A percentile compares a stretch with the other conserved stretches of the same genome.
Evolutionary conservation across 2,888 invertebrate species (phyloP).

Genomic region (Theristus sp.): DNA sequence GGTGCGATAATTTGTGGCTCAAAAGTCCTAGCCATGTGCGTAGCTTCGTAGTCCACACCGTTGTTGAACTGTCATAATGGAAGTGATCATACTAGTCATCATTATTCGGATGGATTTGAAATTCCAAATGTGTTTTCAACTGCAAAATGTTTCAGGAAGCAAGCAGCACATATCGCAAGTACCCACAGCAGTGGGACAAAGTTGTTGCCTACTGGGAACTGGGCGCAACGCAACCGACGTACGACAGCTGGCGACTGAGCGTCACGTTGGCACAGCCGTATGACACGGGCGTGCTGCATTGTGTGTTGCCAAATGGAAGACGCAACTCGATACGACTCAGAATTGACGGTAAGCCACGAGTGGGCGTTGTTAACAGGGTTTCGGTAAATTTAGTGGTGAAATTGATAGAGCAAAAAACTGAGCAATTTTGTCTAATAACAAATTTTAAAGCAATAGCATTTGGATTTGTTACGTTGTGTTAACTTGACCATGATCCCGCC

Average conservation of each 20-base stretch:
- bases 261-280: slow-evolving; percentile 59
- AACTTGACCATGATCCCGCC: no score
- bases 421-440: not conserved
- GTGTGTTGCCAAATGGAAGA: slow-evolving; percentile 64
- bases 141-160: slow-evolving; percentile 15
- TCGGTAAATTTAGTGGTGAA: no score
- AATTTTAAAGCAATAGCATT: not conserved
- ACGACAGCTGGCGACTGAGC: slow-evolving; percentile 36
- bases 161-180: slow-evolving; percentile 22
- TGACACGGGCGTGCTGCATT: slow-evolving; percentile 64
- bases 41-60: not conserved
- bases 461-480: no score
- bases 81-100: no score
- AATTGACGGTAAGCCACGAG: slow-evolving; percentile 12
- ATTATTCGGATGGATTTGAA: slow-evolving; percentile 7
- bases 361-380: no score
- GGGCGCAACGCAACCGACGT: not conserved
- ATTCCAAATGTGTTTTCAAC: not conserved
- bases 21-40: not conserved
- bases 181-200: slow-evolving; percentile 22
- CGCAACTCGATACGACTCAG: slow-evolving; percentile 19
- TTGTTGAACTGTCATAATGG: not conserved
- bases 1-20: no score
- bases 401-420: no score
- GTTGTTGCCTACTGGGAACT: not conserved